Evolutionary conservation across 2,797 vertebrate species (phyloP).

Genomic region (Argentina silus): DNA sequence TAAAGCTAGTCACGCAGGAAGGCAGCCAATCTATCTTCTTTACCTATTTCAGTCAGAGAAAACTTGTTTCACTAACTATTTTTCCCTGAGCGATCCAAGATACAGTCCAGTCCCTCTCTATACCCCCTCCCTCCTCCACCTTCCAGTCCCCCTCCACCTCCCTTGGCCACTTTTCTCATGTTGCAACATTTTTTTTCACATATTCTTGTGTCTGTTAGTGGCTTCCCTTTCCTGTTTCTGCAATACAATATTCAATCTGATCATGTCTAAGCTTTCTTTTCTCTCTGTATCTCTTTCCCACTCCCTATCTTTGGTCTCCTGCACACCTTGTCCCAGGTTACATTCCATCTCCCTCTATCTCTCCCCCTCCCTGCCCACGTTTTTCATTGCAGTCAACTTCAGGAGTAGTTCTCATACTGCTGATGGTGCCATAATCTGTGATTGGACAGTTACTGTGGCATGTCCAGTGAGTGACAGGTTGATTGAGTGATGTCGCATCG

Average conservation of each 20-base stretch:
- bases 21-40: too few species aligned
- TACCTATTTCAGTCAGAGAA: too few species aligned
- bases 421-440: slow-evolving; percentile 41
- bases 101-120: slow-evolving; percentile 16
- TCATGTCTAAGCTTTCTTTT: slow-evolving; percentile 7
- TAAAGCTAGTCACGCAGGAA: too few species aligned
- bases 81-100: too few species aligned
- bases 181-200: slow-evolving; percentile 10
- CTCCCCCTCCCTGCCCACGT: not conserved
- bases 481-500: slow-evolving; percentile 63
- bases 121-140: not conserved
- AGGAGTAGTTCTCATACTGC: slow-evolving; percentile 27
- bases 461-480: slow-evolving; percentile 64
- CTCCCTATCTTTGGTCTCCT: not conserved
- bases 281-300: slow-evolving; percentile 11
- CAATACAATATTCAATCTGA: slow-evolving; percentile 25
- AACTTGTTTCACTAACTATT: too few species aligned
- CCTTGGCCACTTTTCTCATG: not conserved
- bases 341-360: not conserved
- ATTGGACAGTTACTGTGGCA: slow-evolving; percentile 48
- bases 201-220: not conserved
- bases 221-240: slow-evolving; percentile 1
- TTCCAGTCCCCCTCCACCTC: slow-evolving; percentile 11
- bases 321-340: not conserved
- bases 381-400: slow-evolving; percentile 16